Conservation (phyloP, 2,113 vertebrate genomes). For the Diglossa brunneiventris region DNA sequence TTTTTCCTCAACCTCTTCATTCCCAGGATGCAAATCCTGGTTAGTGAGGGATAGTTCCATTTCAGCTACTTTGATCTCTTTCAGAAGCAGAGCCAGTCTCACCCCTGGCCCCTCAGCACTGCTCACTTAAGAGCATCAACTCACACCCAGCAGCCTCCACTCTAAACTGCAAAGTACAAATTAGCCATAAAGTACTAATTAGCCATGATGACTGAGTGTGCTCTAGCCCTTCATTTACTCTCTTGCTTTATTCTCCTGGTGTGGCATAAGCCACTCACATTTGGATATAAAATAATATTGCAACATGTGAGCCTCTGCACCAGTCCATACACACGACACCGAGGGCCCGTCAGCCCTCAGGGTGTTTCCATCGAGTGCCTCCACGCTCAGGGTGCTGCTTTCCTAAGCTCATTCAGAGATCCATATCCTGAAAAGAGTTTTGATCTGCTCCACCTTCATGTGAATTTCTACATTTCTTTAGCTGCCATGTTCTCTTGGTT, state of each 20-base stretch:
- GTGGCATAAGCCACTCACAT: background rate
- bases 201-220: background rate
- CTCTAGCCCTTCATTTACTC: background rate
- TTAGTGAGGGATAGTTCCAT: background rate
- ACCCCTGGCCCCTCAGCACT: background rate
- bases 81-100: background rate
- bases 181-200: background rate
- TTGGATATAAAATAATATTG: background rate
- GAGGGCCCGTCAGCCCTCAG: accelerated
- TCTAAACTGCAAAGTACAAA: background rate
- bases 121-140: background rate
- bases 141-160: background rate
- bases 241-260: background rate
- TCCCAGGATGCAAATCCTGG: background rate
- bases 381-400: background rate
- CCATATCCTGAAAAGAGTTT: background rate
- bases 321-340: accelerated
- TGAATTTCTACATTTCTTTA: background rate
- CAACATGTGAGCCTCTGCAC: background rate
- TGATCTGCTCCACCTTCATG: background rate
- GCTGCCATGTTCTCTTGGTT: background rate
- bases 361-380: background rate
- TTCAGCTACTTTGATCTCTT: background rate
- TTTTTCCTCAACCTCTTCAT: background rate
- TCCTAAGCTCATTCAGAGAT: background rate